Conservation (phyloP, 2,797 vertebrate species). For the Gallinago nigripennis region DNA sequence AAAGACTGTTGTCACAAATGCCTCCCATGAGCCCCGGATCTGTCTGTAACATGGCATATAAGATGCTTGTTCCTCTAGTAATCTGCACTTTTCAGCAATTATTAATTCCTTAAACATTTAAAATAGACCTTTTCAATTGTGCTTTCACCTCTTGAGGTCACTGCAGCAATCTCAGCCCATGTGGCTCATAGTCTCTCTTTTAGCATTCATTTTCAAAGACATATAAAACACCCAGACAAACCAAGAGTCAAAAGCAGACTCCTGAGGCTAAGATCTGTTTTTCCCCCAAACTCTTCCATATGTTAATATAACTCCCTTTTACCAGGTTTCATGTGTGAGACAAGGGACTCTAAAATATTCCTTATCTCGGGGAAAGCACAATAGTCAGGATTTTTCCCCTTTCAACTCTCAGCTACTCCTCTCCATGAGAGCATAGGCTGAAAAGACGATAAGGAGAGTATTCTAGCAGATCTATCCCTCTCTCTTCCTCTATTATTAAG, state of each 20-base stretch:
- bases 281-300: conserved; percentile 15
- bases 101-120: conserved; percentile 62
- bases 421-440: conserved; percentile 26
- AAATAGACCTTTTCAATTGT: conserved; percentile 53
- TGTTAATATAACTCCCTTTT: conserved; percentile 44
- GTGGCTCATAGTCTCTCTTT: neutral
- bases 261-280: conserved; percentile 25
- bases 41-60: conserved; percentile 1
- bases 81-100: conserved; percentile 53
- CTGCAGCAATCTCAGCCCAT: neutral
- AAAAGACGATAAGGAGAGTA: conserved; percentile 11
- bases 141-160: conserved; percentile 49
- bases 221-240: conserved; percentile 5
- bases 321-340: conserved; percentile 25
- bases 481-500: conserved; percentile 43
- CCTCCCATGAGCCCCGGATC: conserved; percentile 47
- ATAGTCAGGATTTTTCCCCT: conserved; percentile 49
- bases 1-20: conserved; percentile 69
- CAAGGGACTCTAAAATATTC: conserved; percentile 47
- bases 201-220: conserved; percentile 36
- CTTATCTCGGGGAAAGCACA: conserved; percentile 56
- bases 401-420: conserved; percentile 39
- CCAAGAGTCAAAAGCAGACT: conserved; percentile 44
- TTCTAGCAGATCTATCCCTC: conserved; percentile 31
- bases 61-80: conserved; percentile 31